Conservation (phyloP, 2,113 vertebrate genomes). For the Sakesphorus luctuosus region DNA sequence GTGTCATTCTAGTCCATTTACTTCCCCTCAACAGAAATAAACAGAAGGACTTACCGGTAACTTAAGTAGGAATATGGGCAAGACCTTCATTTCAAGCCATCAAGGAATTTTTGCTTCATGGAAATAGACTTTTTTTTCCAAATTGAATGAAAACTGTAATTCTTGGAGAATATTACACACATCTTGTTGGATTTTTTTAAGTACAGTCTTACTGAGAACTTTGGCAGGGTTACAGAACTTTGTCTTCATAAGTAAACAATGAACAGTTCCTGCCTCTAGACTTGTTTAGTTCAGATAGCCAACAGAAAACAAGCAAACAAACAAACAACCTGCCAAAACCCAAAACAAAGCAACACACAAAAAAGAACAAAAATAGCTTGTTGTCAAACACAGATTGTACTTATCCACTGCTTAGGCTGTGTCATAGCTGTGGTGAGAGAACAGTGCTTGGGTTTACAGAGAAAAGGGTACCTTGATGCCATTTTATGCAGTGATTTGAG, state of each 20-base stretch:
- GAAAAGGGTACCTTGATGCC: background rate
- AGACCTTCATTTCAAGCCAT: background rate
- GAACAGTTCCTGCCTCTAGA: background rate
- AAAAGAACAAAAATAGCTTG: background rate
- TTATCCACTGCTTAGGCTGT: background rate
- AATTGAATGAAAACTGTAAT: background rate
- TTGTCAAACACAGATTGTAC: background rate
- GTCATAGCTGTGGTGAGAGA: background rate
- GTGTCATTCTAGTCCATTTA: background rate
- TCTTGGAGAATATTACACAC: background rate
- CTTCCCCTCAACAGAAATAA: background rate
- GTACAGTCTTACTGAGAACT: background rate
- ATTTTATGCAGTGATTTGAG: background rate
- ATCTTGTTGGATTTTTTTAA: background rate
- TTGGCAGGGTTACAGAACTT: background rate
- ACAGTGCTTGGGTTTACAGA: background rate
- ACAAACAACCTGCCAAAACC: background rate
- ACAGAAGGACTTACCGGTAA: background rate
- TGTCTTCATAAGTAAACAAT: conserved; percentile 23
- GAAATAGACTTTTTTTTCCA: background rate
- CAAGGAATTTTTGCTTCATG: background rate
- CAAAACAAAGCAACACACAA: background rate
- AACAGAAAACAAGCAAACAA: background rate
- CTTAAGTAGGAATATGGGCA: background rate
- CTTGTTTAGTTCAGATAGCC: background rate